phyloP scores from a whole-genome alignment of 2,113 vertebrate genomes.

The Spea bombifrons region DNA sequence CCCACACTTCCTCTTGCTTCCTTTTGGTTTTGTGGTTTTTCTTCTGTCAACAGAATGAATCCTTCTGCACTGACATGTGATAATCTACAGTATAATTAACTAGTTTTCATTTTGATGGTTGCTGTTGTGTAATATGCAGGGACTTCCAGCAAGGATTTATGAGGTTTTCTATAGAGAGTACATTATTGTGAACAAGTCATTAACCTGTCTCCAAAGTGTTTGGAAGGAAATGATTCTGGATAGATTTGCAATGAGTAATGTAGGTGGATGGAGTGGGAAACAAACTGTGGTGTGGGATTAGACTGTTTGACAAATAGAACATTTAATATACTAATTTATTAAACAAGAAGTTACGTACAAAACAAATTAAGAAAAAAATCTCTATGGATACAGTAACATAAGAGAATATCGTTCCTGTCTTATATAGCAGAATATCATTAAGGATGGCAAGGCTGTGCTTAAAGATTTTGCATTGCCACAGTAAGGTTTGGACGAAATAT shows the following conservation, averaged over 20 bases:
- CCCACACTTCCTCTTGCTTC: slow-evolving; percentile 72
- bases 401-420: too few relatives aligned
- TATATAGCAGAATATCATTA: too few relatives aligned
- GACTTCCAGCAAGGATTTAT: slow-evolving; percentile 39
- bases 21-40: slow-evolving; percentile 70
- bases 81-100: slow-evolving; percentile 59
- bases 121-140: slow-evolving; percentile 47
- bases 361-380: too few relatives aligned
- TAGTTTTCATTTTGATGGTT: slow-evolving; percentile 49
- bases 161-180: slow-evolving; percentile 24
- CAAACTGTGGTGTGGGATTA: not conserved
- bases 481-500: too few relatives aligned
- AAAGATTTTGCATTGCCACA: too few relatives aligned
- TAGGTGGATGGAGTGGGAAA: not conserved
- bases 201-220: not conserved
- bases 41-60: slow-evolving; percentile 53
- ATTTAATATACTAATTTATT: not conserved
- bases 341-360: not conserved
- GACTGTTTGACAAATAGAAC: not conserved
- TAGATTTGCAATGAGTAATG: slow-evolving; percentile 23
- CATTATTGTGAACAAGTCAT: slow-evolving; percentile 10
- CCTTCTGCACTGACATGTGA: slow-evolving; percentile 55
- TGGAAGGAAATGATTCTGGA: not conserved
- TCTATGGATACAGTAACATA: too few relatives aligned
- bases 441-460: too few relatives aligned